These are phyloP conservation scores for Poliocrania exsul DNA, from an alignment of 2,797 vertebrate genomes.

Conservation along the genomic window DNA sequence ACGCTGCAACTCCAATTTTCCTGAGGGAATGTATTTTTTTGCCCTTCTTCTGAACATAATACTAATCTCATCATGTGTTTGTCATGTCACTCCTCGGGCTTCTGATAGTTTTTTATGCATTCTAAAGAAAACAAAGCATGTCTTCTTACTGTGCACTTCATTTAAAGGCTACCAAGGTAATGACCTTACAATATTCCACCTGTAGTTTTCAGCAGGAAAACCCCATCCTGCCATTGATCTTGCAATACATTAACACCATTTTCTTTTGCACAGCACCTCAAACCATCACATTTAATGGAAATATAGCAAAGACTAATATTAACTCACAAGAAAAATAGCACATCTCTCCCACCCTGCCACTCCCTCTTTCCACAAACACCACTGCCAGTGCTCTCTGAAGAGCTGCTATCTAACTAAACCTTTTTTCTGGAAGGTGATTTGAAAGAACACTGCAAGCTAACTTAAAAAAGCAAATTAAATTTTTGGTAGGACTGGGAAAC, in stretches of 20 bases:
- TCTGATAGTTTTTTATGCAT: neutral
- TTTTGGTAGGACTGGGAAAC: slow-evolving; percentile 19
- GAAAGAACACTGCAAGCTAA: neutral
- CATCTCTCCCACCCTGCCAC: neutral
- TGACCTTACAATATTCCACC: slow-evolving; percentile 32
- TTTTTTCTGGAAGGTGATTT: neutral
- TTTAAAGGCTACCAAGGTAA: slow-evolving; percentile 28
- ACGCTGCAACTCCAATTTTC: neutral
- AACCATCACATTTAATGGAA: neutral
- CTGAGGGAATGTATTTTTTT: neutral
- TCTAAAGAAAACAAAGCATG: neutral
- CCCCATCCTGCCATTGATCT: slow-evolving; percentile 35
- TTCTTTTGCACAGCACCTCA: neutral
- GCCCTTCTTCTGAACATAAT: neutral
- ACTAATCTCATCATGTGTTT: neutral
- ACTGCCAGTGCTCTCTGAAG: neutral
- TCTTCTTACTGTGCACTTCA: neutral
- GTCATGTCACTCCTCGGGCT: neutral
- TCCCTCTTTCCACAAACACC: neutral
- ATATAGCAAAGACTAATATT: neutral
- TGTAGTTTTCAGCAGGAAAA: slow-evolving; percentile 23
- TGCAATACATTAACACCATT: slow-evolving; percentile 30
- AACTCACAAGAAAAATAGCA: neutral
- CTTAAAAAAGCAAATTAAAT: slow-evolving; percentile 35
- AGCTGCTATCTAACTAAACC: neutral